phyloP scores from a whole-genome alignment of 1,140 invertebrate genomes.

The Nymphalis io region DNA sequence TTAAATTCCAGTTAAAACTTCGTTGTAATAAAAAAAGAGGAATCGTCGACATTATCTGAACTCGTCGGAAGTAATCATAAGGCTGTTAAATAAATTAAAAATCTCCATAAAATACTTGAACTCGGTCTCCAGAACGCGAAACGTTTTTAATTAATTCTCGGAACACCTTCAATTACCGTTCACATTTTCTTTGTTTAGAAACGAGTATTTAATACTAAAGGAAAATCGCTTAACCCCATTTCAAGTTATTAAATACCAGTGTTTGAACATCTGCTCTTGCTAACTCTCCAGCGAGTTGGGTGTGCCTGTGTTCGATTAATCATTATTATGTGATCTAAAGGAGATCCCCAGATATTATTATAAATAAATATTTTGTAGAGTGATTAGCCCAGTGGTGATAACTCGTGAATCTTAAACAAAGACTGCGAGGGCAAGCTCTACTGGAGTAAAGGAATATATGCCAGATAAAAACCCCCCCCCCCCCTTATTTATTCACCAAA shows the following conservation, averaged over 20 bases:
- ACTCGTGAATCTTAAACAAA: too few species aligned
- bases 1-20: neutral
- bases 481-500: too few species aligned
- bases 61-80: neutral
- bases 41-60: neutral
- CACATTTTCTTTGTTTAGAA: constrained; percentile 4
- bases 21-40: neutral
- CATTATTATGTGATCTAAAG: too few species aligned
- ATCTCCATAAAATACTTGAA: neutral
- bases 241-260: neutral
- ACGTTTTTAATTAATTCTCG: constrained; percentile 3
- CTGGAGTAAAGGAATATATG: too few species aligned
- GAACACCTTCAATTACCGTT: constrained; percentile 1
- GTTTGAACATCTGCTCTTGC: neutral
- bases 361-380: too few species aligned
- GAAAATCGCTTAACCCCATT: constrained; percentile 1
- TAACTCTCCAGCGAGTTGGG: neutral
- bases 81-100: neutral
- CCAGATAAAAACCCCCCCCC: too few species aligned
- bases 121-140: neutral
- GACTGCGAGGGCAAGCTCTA: too few species aligned
- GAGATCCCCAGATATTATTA: too few species aligned
- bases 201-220: neutral
- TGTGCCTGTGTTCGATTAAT: neutral
- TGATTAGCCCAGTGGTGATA: too few species aligned